A percentile compares a stretch with the other conserved stretches of the same genome.
phyloP scores from a whole-genome alignment of 2,797 vertebrate species.

The Spondyliosoma cantharus region DNA sequence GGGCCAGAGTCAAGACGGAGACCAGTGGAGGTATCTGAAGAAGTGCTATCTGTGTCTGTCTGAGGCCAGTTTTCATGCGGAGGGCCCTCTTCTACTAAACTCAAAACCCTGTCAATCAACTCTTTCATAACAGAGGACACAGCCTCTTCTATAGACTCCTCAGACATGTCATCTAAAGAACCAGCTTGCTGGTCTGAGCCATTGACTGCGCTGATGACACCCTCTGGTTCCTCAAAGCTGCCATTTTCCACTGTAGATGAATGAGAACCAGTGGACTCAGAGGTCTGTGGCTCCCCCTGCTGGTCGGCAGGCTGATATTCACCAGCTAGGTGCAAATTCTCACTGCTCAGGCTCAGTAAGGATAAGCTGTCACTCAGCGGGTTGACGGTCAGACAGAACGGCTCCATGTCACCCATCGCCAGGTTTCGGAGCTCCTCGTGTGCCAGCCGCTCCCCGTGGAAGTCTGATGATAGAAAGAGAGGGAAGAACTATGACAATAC shows the following conservation, averaged over 20 bases:
- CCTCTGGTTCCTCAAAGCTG: conserved; percentile 93
- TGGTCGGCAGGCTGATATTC: conserved; percentile 91
- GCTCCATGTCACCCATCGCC: conserved; percentile 93
- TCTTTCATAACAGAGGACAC: conserved; percentile 91
- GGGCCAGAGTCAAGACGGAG: conserved; percentile 68
- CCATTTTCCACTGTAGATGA: conserved; percentile 91
- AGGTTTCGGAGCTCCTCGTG: conserved; percentile 84
- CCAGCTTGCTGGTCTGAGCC: conserved; percentile 62
- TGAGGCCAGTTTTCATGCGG: conserved; percentile 82
- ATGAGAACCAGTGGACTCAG: conserved; percentile 92
- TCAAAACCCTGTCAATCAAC: conserved; percentile 89
- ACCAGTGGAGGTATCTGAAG: conserved; percentile 78
- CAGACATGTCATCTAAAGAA: conserved; percentile 62
- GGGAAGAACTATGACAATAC: conserved; percentile 9
- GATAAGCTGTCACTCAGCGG: conserved; percentile 96
- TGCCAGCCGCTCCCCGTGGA: conserved; percentile 82
- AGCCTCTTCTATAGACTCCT: conserved; percentile 87
- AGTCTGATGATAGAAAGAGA: conserved; percentile 72
- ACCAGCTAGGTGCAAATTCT: conserved; percentile 92
- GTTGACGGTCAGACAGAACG: conserved; percentile 97
- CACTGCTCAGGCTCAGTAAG: conserved; percentile 95
- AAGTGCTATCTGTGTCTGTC: conserved; percentile 84
- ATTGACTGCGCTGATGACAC: conserved; percentile 71
- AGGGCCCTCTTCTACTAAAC: conserved; percentile 80
- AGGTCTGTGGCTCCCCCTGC: conserved; percentile 91